Percentiles rank a stretch among this genome's conserved stretches.
phyloP scores from a whole-genome alignment of 2,888 invertebrate genomes.

The Eurois occulta region DNA sequence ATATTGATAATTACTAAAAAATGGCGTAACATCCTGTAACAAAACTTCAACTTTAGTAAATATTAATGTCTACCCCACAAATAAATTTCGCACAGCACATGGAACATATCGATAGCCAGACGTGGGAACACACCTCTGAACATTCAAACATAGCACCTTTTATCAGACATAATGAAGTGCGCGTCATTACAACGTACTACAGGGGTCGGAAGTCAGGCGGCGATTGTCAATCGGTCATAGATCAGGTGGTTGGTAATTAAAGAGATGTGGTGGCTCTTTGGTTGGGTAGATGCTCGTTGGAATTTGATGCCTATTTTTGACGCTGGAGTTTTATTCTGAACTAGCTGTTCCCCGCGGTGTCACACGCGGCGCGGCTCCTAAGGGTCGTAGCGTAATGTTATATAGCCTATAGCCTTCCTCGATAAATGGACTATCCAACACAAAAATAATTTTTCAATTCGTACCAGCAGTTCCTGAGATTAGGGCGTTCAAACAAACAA shows the following conservation, averaged over 20 bases:
- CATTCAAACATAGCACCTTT: constrained; percentile 4
- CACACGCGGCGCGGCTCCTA: too few species aligned
- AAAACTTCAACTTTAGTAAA: neutral
- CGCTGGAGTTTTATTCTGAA: neutral
- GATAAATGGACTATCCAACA: too few species aligned
- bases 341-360: too few species aligned
- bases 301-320: neutral
- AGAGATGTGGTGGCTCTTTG: constrained; percentile 15
- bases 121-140: constrained; percentile 25
- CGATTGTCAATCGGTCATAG: constrained; percentile 58
- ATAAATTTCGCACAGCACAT: constrained; percentile 9
- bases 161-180: constrained; percentile 48
- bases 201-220: constrained; percentile 54
- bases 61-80: neutral
- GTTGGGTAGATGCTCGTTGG: fast-evolving
- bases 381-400: too few species aligned
- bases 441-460: too few species aligned
- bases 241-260: constrained; percentile 50
- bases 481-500: too few species aligned
- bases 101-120: constrained; percentile 11
- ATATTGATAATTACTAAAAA: too few species aligned
- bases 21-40: neutral
- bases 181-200: constrained; percentile 21
- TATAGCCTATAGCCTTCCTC: too few species aligned
- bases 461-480: too few species aligned